Evolutionary conservation across 2,113 vertebrate species (phyloP), one percentile per base, ranked within the genome.

Genomic region (Cyanoramphus novaezelandiae): DNA sequence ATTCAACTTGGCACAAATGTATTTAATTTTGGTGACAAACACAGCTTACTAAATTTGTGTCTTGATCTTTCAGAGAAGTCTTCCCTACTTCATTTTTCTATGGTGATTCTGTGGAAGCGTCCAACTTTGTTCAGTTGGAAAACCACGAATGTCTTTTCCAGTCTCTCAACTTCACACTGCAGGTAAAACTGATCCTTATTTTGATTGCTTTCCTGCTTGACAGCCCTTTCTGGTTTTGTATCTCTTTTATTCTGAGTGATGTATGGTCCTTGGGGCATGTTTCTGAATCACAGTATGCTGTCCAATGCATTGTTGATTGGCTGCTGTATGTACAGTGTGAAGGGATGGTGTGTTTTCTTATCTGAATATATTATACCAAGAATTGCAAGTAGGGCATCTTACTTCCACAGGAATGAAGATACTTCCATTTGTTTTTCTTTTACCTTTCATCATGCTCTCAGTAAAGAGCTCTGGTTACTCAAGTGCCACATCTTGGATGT

Each of bases 91-190:
- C 99, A 24, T 99, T 99, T 88, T 97, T 98, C 70, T 99, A 99
- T 0, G 99, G 99, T 24, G 99, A 99, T 94, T 99, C 99, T 89
- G 98, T 99, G 64, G 99, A 99, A 5, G 76, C 94, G 0, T 98
- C 99, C 13, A 98, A 98, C 75, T 99, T 99, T 39, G 71, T 99
- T 93, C 98, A 98, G 82, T 59, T 99, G 78, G 99, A 99, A 35
- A 98, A 99, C 90, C 97, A 98, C 53, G 98, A 99, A 77, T 99
- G 99, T 85, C 97, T 98, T 93, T 99, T 99, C 93, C 99, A 99
- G 95, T 98, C 99, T 49, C 98, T 99, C 67, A 99, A 99, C 95
- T 95, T 99, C 94, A 99, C 99, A 8, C 98, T 99, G 83, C 99
- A 99, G 99, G 99, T 99, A 98, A 92, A 81, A 81, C 17, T 72